phyloP scores from a whole-genome alignment of 2,113 vertebrate species.

The Uria lomvia region DNA sequence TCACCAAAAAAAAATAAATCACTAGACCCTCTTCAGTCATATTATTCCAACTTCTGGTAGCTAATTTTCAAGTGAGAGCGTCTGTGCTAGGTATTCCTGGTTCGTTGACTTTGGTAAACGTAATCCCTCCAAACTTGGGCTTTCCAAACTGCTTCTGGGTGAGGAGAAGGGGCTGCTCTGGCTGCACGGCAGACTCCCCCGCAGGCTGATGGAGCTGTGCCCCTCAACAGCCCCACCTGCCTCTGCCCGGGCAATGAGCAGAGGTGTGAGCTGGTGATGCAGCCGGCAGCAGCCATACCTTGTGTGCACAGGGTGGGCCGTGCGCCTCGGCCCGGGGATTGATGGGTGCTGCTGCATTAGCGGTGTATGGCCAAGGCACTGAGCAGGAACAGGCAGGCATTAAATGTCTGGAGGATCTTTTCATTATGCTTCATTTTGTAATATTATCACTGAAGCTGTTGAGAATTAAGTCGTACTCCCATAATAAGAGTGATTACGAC shows the following conservation, averaged over 20 bases:
- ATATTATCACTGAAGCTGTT: not conserved
- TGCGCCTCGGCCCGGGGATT: rapidly evolving
- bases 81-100: not conserved
- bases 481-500: not conserved
- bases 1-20: not conserved
- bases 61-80: not conserved
- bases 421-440: not conserved
- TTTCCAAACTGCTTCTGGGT: not conserved
- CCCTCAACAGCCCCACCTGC: rapidly evolving
- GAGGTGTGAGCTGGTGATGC: not conserved
- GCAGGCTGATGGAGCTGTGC: not conserved
- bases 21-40: not conserved
- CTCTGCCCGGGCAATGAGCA: not conserved
- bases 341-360: not conserved
- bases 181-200: rapidly evolving
- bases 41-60: not conserved
- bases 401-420: not conserved
- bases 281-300: rapidly evolving
- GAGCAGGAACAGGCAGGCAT: not conserved
- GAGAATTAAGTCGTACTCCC: not conserved
- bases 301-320: rapidly evolving
- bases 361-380: rapidly evolving
- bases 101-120: not conserved
- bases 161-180: not conserved
- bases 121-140: not conserved